Evolutionary conservation across 2,888 invertebrate species (phyloP), one percentile per base, ranked within the genome.

Genomic region (Metacarcinus magister): DNA sequence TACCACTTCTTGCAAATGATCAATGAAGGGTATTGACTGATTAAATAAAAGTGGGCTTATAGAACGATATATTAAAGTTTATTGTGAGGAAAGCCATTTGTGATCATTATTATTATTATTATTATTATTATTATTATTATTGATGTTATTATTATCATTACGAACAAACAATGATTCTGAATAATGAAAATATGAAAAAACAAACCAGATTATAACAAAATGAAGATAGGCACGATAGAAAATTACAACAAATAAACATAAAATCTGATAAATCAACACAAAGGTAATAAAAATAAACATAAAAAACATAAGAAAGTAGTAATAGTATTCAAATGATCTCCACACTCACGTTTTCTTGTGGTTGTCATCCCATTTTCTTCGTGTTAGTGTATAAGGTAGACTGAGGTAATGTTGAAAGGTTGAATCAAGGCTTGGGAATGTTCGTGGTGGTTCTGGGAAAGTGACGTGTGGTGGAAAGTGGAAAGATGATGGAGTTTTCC

Each of bases 401-500:
- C 16, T 54, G 54, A 54, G 19, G 16, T 48, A 48, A 13, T 13
- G 13, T 48, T 13, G 48, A 48, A 54, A 4, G 1, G n/a, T 67
- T 67, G n/a, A 23, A n/a, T 67, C n/a, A 67, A n/a, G n/a, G 16
- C 7, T 32, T 82, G 82, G 32, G 0, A 32, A 32, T 82, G 10
- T n/a, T 54, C 7, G 82, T 32, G 82, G 32, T 82, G 92, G 54
- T 2, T 13, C 3, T 8, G 54, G 48, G 46, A n/a, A 48, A 54
- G 54, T n/a, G 32, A n/a, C 0, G 92, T 54, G 43, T 46, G 91
- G 46, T 43, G 8, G 91, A 43, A 13, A 91, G 43, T 43, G 39
- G 91, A 91, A 46, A 91, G 32, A 91, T 43, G 44, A 43, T n/a
- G 46, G 91, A 43, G n/a, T 67, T 67, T 67, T 67, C 67, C 67